Conservation (phyloP, 2,797 vertebrate genomes). For the Megalops cyprinoides region DNA sequence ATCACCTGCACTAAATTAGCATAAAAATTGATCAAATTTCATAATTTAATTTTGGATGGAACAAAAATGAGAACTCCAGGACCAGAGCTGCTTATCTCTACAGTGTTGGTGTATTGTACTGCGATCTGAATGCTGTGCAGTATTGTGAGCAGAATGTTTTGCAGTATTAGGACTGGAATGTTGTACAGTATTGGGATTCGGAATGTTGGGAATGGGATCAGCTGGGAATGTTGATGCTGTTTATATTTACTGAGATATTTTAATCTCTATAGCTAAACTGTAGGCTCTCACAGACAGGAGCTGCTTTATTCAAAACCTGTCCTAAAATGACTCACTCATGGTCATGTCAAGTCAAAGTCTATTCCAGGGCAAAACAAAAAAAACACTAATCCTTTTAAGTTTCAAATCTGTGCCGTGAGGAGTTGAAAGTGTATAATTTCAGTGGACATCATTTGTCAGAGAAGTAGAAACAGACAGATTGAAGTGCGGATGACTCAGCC, state of each 20-base stretch:
- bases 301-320: constrained; percentile 8
- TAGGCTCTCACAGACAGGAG: not conserved
- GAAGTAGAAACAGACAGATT: constrained; percentile 40
- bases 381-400: constrained; percentile 49
- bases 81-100: too few relatives aligned
- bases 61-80: too few relatives aligned
- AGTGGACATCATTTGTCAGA: constrained; percentile 47
- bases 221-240: not conserved
- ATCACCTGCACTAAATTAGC: too few relatives aligned
- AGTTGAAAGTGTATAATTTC: constrained; percentile 44
- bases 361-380: constrained; percentile 4
- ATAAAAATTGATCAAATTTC: too few relatives aligned
- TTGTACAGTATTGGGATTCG: not conserved
- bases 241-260: not conserved
- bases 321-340: not conserved
- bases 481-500: constrained; percentile 33
- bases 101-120: too few relatives aligned
- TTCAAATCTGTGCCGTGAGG: constrained; percentile 45
- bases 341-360: constrained; percentile 15
- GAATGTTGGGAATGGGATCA: not conserved
- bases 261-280: not conserved
- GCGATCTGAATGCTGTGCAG: not conserved
- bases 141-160: not conserved
- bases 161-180: too few relatives aligned
- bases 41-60: too few relatives aligned